Base-by-base conservation (phyloP, 2,797 vertebrate genomes). In the Cirrhinus mrigala region DNA sequence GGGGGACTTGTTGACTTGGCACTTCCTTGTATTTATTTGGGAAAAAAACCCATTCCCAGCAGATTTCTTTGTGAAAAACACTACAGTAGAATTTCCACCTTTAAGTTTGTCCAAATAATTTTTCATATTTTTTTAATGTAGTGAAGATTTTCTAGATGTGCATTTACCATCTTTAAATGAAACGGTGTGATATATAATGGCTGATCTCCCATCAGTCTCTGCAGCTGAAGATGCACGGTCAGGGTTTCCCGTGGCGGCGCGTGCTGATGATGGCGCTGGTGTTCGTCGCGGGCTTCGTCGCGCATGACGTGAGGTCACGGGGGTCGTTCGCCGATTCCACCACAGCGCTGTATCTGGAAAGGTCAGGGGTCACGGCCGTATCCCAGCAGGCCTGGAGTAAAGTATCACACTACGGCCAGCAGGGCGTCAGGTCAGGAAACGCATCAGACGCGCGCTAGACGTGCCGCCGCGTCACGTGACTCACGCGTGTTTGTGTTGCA, bases 281-380 rank as follows among this genome's bases (percentile, higher is more conserved):
- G 74, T 96, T 97, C 0, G 29, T 82, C 0, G 62, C 94, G 0
- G 96, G 96, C 1, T 97, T 98, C 90, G 81, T 99, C 0, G 91
- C 95, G 83, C 96, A 98, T 0, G 98, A 99, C 20, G 1, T 97
- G 89, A 90, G 92, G 85, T 96, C 94, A 0, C 95, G 96, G 0
- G 94, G 96, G 56, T 96, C 97, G 15, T 96, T 98, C 85, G 86
- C 95, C 96, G 97, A 96, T 73, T 99, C 98, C 4, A 90, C 93
- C 3, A 96, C 96, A 1, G 96, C 96, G 15, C 87, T 0, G 20
- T 91, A 95, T 82, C 96, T 99, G 12, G 94, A 44, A 22, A 95
- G 92, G 56, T 96, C 95, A 0, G 97, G 97, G 15, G 1, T 98
- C 88, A 93, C 96, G 70, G 93, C 93, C 0, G 94, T 92, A 4